Evolutionary conservation across 64 coral and sea anemone genomes (phyloP).

Genomic region (Trachythela sp.): DNA sequence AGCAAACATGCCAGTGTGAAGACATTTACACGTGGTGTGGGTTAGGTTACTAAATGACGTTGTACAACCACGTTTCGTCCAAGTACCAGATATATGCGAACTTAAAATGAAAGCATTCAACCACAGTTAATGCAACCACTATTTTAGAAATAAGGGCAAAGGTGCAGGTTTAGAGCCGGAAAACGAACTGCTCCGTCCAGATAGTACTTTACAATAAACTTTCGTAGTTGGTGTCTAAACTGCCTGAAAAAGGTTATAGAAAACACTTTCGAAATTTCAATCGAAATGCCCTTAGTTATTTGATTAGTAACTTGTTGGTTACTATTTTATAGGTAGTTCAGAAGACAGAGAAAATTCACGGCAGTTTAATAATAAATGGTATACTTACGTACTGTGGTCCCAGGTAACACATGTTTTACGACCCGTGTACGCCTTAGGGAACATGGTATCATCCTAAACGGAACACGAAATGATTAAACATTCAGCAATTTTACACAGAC

Average conservation of each 20-base stretch:
- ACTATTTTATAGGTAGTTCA: no score
- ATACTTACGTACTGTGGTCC: slow-evolving; percentile 61
- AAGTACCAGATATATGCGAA: slow-evolving; percentile 21
- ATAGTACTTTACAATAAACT: no score
- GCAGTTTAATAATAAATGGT: not conserved
- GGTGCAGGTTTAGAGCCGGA: not conserved
- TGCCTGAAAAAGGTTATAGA: not conserved
- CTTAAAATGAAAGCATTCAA: not conserved
- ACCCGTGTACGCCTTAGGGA: slow-evolving; percentile 57
- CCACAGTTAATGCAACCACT: not conserved
- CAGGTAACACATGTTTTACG: slow-evolving; percentile 74
- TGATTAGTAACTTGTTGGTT: no score
- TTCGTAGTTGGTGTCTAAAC: no score
- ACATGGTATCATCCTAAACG: slow-evolving; percentile 30
- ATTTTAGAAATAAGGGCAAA: no score
- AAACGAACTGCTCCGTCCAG: no score
- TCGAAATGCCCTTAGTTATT: not conserved
- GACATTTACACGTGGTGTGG: slow-evolving; percentile 77
- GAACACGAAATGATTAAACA: not conserved
- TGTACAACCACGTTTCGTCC: slow-evolving; percentile 69
- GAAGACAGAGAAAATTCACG: not conserved
- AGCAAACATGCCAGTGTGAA: slow-evolving; percentile 70
- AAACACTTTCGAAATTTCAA: not conserved
- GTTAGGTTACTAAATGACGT: slow-evolving; percentile 63
- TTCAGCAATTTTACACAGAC: not conserved